A percentile compares a stretch with the other conserved stretches of the same genome.
These are phyloP conservation scores for Hirtodrosophila confusa DNA, from an alignment of 2,888 invertebrate species.

Conservation along the genomic window DNA sequence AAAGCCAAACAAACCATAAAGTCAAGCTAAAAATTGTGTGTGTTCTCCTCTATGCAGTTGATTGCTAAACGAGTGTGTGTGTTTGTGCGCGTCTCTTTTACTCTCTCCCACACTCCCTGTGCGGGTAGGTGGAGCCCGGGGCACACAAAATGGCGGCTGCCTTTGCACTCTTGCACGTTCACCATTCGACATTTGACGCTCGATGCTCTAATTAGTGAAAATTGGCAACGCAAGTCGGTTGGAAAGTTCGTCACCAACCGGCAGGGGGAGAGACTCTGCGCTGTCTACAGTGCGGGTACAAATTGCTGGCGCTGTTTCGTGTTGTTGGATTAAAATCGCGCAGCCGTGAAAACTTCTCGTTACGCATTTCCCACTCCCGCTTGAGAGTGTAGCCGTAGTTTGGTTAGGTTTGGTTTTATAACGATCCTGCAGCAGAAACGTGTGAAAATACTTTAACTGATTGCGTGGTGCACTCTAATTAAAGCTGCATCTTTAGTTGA, in stretches of 20 bases:
- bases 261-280: neutral
- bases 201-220: conserved; percentile 73
- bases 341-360: conserved; percentile 75
- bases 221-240: conserved; percentile 77
- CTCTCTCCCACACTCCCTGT: neutral
- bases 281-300: conserved; percentile 1
- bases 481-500: conserved; percentile 2
- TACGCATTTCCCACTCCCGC: conserved; percentile 42
- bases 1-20: conserved; percentile 55
- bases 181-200: conserved; percentile 8
- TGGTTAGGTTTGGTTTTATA: conserved; percentile 31
- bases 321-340: conserved; percentile 78
- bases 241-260: conserved; percentile 71
- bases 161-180: conserved; percentile 40
- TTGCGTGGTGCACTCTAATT: conserved; percentile 24
- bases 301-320: conserved; percentile 44
- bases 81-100: conserved; percentile 10
- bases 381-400: conserved; percentile 1
- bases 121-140: conserved; percentile 39
- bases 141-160: conserved; percentile 72
- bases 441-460: conserved; percentile 31
- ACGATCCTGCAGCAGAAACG: conserved; percentile 6
- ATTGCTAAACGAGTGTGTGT: conserved; percentile 23
- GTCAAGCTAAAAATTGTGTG: conserved; percentile 23
- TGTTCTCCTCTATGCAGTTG: conserved; percentile 18